A percentile compares a stretch with the other conserved stretches of the same genome.
Evolutionary conservation across 2,797 vertebrate genomes (phyloP).

Genomic region (Sardinella longiceps): DNA sequence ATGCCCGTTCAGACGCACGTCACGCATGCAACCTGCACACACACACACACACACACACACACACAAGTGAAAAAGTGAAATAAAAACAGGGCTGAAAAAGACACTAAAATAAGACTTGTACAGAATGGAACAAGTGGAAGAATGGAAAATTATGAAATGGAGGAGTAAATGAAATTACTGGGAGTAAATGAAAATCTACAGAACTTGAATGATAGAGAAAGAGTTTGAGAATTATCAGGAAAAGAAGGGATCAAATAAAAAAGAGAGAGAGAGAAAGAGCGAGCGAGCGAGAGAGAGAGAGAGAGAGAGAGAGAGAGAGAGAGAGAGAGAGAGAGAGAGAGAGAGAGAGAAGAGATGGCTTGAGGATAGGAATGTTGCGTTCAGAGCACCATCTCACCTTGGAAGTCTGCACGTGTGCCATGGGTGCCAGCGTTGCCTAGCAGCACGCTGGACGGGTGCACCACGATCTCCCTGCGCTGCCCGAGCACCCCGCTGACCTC

Average conservation of each 20-base stretch:
- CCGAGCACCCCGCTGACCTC: slow-evolving; percentile 78
- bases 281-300: too few relatives aligned
- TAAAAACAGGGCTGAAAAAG: not conserved
- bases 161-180: too few relatives aligned
- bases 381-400: slow-evolving; percentile 69
- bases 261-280: not conserved
- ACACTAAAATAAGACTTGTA: not conserved
- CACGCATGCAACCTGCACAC: slow-evolving; percentile 78
- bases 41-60: not conserved
- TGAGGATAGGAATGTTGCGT: not conserved
- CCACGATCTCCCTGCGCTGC: slow-evolving; percentile 69
- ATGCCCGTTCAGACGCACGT: slow-evolving; percentile 79
- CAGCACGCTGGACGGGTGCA: slow-evolving; percentile 73
- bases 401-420: slow-evolving; percentile 72
- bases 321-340: not conserved
- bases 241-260: too few relatives aligned
- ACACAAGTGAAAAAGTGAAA: not conserved
- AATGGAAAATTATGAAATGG: not conserved
- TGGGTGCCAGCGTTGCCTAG: slow-evolving; percentile 71
- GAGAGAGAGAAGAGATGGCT: too few relatives aligned
- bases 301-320: not conserved
- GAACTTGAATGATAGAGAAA: not conserved
- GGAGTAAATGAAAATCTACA: not conserved
- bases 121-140: not conserved
- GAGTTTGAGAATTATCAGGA: too few relatives aligned